Evolutionary conservation across 2,113 vertebrate genomes (phyloP), one percentile per base, ranked within the genome.

Genomic region (Speoplatyrhinus poulsoni): DNA sequence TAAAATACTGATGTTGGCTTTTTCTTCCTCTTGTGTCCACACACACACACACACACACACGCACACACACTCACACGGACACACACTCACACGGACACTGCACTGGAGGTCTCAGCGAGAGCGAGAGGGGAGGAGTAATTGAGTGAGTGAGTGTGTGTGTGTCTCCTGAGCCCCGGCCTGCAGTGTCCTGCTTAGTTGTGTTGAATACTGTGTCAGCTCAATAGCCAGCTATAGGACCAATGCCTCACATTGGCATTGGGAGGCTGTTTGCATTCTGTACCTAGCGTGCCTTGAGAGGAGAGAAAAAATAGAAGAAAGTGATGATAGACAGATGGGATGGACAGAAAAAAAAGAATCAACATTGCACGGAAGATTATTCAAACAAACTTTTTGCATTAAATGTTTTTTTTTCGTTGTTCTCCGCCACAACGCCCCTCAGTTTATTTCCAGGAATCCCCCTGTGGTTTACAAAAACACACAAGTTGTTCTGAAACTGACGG

Each of bases 141-240:
- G 49, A 55, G 64, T 12, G 33, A 46, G 19, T 9, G 41, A 52
- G 46, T 3, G 15, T 41, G 10, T 36, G 70, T 65, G 76, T 65
- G 26, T 82, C 88, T 71, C 80, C 72, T 70, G 79, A 59, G 76
- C 69, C 77, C 36, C 16, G 49, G 76, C 68, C 71, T 67, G 41
- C 26, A 26, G 26, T 83, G 83, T 87, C 81, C 77, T 85, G 79
- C 79, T 90, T 87, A 84, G 87, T 84, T 86, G 82, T 86, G 74
- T 79, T 90, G 73, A 86, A 87, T 85, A 87, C 84, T 88, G 77
- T 79, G 77, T 79, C 41, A 41, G 62, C 70, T n/a, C 13, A 67
- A 62, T 63, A 70, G 46, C 47, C 13, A 48, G 49, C 58, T 60
- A 12, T 19, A 41, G 36, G 36, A 41, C 5, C 5, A 41, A 41